A percentile compares a stretch with the other conserved stretches of the same genome.
Evolutionary conservation across 2,888 invertebrate genomes (phyloP).

Genomic region (Vannuccia rotundouncinata): DNA sequence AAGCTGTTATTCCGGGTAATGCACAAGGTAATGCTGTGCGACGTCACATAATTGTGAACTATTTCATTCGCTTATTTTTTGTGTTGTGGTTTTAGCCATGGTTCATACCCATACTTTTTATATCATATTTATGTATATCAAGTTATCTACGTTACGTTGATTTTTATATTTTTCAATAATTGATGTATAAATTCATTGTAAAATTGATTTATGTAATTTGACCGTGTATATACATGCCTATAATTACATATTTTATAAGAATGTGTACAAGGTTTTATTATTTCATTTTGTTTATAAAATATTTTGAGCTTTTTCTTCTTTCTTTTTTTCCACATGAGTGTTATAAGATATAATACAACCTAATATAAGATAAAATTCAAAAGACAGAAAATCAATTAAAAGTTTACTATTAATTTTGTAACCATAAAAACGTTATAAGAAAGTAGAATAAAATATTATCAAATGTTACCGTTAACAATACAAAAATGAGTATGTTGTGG

Average conservation of each 20-base stretch:
- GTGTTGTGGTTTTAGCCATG: neutral
- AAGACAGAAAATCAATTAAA: too few species aligned
- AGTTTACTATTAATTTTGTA: too few species aligned
- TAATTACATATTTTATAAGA: neutral
- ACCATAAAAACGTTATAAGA: too few species aligned
- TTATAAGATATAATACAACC: too few species aligned
- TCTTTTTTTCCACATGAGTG: too few species aligned
- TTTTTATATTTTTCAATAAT: neutral
- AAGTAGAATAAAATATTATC: constrained; percentile 20
- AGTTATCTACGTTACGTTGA: neutral
- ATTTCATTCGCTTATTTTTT: neutral
- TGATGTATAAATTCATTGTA: neutral
- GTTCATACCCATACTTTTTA: neutral
- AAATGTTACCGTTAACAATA: constrained; percentile 23
- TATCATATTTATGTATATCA: neutral
- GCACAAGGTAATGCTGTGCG: neutral
- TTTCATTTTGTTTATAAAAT: too few species aligned
- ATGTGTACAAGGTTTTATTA: neutral
- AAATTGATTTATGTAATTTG: neutral
- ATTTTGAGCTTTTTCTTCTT: too few species aligned
- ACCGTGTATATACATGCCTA: neutral
- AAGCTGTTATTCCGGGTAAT: neutral
- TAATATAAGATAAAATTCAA: too few species aligned
- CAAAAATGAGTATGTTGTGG: constrained; percentile 21
- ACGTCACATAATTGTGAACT: neutral